These are phyloP conservation scores for Chrysodeixis includens DNA, from an alignment of 2,888 invertebrate species.

Conservation along the genomic window DNA sequence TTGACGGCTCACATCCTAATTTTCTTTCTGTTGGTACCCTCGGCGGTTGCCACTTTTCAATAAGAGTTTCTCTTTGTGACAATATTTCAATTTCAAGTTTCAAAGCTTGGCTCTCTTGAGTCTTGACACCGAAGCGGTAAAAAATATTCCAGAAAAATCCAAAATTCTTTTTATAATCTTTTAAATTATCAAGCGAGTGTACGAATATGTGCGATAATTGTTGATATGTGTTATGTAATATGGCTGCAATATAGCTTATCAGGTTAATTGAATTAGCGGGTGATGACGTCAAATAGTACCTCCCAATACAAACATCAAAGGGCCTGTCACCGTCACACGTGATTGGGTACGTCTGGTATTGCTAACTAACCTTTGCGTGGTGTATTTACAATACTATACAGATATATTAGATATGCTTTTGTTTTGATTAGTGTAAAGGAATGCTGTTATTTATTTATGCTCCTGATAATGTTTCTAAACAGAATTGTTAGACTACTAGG, in stretches of 20 bases:
- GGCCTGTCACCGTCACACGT: constrained; percentile 45
- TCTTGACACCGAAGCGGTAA: background rate
- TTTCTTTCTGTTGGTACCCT: constrained; percentile 81
- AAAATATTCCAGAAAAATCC: background rate
- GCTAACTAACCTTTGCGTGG: constrained; percentile 8
- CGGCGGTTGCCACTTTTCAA: constrained; percentile 80
- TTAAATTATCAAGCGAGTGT: background rate
- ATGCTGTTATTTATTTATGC: too few species aligned
- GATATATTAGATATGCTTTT: background rate
- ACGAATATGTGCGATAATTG: background rate
- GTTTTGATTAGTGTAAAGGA: background rate
- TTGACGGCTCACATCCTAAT: constrained; percentile 88
- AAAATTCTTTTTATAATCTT: background rate
- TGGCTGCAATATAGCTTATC: constrained; percentile 17
- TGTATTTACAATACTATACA: background rate
- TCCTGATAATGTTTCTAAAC: too few species aligned
- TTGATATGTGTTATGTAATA: background rate
- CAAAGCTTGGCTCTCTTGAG: constrained; percentile 14
- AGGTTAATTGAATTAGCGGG: constrained; percentile 47
- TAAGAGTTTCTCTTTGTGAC: constrained; percentile 78
- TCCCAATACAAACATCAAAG: constrained; percentile 49
- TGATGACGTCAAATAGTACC: constrained; percentile 38
- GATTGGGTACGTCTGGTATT: constrained; percentile 36
- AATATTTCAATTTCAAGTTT: constrained; percentile 75
- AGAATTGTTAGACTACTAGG: too few species aligned